phyloP scores from a whole-genome alignment of 2,888 invertebrate species.

The Cheilosia pagana region DNA sequence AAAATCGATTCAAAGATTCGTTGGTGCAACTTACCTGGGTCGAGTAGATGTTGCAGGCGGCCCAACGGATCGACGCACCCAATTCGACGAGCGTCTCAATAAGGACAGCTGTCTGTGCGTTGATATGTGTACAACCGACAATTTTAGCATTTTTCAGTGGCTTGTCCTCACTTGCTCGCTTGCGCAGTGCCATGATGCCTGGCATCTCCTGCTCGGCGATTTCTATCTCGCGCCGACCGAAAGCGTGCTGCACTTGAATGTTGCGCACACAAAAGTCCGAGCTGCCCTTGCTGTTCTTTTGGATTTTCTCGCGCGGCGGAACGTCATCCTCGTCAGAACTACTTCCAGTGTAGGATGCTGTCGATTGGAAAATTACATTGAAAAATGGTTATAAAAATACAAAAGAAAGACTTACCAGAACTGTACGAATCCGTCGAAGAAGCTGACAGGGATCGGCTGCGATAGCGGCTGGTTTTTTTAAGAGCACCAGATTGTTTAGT shows the following conservation, averaged over 20 bases:
- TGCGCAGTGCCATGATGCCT: conserved; percentile 96
- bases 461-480: conserved; percentile 94
- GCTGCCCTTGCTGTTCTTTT: conserved; percentile 92
- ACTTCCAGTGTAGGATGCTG: conserved; percentile 88
- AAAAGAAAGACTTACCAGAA: conserved; percentile 86
- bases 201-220: conserved; percentile 99
- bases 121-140: conserved; percentile 99
- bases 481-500: conserved; percentile 88
- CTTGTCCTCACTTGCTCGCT: conserved; percentile 96
- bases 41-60: conserved; percentile 98
- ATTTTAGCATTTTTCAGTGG: conserved; percentile 97
- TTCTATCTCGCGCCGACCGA: conserved; percentile 97
- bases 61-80: conserved; percentile 97
- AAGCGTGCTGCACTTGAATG: conserved; percentile 93
- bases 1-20: not conserved
- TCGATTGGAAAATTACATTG: conserved; percentile 30
- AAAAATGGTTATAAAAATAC: too few relatives aligned
- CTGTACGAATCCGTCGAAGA: conserved; percentile 98
- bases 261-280: conserved; percentile 97
- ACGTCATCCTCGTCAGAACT: conserved; percentile 97
- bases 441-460: conserved; percentile 95
- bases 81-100: conserved; percentile 95
- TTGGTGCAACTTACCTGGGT: conserved; percentile 88
- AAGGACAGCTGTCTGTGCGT: conserved; percentile 98
- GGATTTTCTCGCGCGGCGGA: conserved; percentile 96